Conservation (phyloP, 2,113 vertebrate species). For the Lagopus muta region DNA sequence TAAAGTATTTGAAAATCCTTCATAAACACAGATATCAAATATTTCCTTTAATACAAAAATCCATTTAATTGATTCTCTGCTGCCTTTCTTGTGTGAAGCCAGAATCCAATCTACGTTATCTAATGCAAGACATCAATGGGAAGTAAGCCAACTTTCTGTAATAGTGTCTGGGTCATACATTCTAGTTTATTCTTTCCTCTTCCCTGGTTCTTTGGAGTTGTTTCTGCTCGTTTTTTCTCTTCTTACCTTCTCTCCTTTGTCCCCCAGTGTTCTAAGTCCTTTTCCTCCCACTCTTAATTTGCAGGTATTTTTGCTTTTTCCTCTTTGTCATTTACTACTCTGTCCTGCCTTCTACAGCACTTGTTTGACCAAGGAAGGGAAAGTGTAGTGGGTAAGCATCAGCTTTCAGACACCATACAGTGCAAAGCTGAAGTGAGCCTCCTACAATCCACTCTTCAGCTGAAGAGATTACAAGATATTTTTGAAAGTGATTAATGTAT, state of each 20-base stretch:
- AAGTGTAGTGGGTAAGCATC: background rate
- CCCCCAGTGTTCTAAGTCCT: background rate
- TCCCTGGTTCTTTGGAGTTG: background rate
- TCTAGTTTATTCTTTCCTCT: background rate
- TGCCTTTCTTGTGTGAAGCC: too few relatives aligned
- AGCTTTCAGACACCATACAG: background rate
- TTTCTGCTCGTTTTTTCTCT: background rate
- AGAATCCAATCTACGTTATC: background rate
- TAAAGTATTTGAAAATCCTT: too few relatives aligned
- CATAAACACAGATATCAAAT: too few relatives aligned
- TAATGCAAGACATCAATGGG: background rate
- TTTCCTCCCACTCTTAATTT: background rate
- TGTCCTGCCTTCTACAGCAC: background rate
- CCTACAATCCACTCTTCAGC: background rate
- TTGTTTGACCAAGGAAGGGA: accelerated
- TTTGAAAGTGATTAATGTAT: background rate
- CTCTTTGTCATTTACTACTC: background rate
- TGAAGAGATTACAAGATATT: background rate
- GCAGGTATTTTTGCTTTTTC: background rate
- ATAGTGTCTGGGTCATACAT: background rate
- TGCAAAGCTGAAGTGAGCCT: background rate
- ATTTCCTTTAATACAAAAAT: too few relatives aligned
- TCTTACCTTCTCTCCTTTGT: background rate
- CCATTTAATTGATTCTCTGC: too few relatives aligned
- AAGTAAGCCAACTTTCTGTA: background rate